Conservation (phyloP, 2,888 invertebrate species). For the Rutpela maculata region DNA sequence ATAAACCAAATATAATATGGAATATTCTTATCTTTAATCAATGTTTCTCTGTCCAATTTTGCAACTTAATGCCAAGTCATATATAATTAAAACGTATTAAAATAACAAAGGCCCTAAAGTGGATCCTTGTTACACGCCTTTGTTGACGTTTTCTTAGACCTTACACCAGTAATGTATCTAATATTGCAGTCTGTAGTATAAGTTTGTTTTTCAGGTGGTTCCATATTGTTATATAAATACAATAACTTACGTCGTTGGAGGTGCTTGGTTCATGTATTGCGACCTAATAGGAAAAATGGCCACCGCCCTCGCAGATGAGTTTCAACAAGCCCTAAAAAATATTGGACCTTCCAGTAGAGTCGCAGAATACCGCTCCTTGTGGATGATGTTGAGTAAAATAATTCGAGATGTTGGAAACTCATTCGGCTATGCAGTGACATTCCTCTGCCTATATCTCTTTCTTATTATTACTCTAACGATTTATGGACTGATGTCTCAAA, state of each 20-base stretch:
- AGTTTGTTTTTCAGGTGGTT: conserved; percentile 72
- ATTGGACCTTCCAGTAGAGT: conserved; percentile 83
- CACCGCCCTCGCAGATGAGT: conserved; percentile 81
- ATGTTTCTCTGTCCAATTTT: too few species aligned
- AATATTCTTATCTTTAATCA: too few species aligned
- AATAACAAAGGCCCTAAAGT: too few species aligned
- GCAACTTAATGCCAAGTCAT: too few species aligned
- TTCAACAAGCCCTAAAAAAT: conserved; percentile 81
- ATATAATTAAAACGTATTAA: too few species aligned
- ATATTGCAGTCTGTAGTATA: too few species aligned
- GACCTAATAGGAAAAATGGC: conserved; percentile 81
- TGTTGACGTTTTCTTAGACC: too few species aligned
- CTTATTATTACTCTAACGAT: conserved; percentile 85
- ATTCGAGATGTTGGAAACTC: conserved; percentile 81
- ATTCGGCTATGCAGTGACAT: conserved; percentile 82
- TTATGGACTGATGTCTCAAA: conserved; percentile 83
- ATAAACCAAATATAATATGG: too few species aligned
- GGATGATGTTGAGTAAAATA: conserved; percentile 83
- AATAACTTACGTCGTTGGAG: conserved; percentile 82
- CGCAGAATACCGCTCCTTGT: conserved; percentile 82
- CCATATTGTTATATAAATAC: conserved; percentile 84
- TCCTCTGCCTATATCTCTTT: conserved; percentile 82
- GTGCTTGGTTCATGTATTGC: conserved; percentile 83
- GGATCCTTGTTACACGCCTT: too few species aligned
- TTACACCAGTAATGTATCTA: too few species aligned